phyloP scores from a whole-genome alignment of 2,797 vertebrate genomes.

The Lithobates sylvaticus region DNA sequence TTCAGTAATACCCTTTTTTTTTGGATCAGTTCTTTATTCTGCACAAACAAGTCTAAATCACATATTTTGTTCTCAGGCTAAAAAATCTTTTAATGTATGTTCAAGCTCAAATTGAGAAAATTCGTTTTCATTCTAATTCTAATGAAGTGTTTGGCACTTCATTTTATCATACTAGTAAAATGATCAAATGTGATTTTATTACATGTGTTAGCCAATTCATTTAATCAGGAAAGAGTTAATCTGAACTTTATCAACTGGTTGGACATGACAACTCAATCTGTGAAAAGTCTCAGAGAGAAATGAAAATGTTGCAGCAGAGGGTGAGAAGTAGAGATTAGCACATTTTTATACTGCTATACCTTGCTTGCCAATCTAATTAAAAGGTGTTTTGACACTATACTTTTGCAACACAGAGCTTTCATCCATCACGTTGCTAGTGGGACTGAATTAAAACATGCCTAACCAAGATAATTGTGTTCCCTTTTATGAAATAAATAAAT shows the following conservation, averaged over 20 bases:
- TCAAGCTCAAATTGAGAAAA: not conserved
- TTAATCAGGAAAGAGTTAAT: constrained; percentile 33
- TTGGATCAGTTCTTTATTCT: not conserved
- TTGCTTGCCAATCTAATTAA: constrained; percentile 62
- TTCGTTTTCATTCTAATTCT: not conserved
- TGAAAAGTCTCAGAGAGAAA: constrained; percentile 56
- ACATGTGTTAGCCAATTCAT: not conserved
- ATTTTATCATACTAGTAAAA: not conserved
- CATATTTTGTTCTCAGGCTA: not conserved
- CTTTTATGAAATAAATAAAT: constrained; percentile 6
- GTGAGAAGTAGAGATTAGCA: constrained; percentile 59
- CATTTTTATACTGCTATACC: constrained; percentile 57
- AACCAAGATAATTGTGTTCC: constrained; percentile 38
- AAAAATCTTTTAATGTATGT: not conserved
- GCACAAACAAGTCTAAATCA: not conserved
- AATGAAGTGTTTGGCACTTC: not conserved
- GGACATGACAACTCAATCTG: constrained; percentile 56
- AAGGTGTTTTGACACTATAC: constrained; percentile 61
- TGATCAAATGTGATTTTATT: not conserved
- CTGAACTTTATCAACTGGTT: constrained; percentile 44
- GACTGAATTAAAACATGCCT: constrained; percentile 51
- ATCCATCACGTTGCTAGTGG: constrained; percentile 50
- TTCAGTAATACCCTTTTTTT: not conserved
- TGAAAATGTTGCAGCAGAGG: constrained; percentile 51
- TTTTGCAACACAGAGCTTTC: constrained; percentile 46